These are phyloP conservation scores for Clusia tigrina DNA, from an alignment of 2,888 invertebrate genomes.

Conservation along the genomic window DNA sequence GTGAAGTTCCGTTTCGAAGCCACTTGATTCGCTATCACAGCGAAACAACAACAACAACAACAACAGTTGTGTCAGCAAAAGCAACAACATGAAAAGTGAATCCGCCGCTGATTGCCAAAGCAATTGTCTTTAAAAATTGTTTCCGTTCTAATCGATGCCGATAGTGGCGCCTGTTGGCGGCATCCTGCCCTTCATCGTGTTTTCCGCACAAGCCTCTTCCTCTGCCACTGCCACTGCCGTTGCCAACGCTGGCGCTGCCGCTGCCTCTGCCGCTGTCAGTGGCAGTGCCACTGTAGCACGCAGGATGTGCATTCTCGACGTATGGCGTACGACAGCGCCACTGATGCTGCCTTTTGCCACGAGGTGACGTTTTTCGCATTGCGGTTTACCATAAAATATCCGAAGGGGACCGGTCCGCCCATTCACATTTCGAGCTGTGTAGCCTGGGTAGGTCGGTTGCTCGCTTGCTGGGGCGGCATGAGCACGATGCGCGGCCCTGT, in stretches of 20 bases:
- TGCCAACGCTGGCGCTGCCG: background rate
- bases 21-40: slow-evolving; percentile 8
- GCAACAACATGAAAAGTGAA: slow-evolving; percentile 8
- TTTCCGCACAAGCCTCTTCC: slow-evolving; percentile 2
- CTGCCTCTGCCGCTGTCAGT: background rate
- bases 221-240: background rate
- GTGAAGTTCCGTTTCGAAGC: slow-evolving; percentile 1
- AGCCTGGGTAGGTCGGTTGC: too few species aligned
- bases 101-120: slow-evolving; percentile 27
- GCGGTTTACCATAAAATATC: slow-evolving; percentile 63
- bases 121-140: slow-evolving; percentile 33
- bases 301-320: background rate
- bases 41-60: background rate
- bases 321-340: slow-evolving; percentile 31
- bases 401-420: slow-evolving; percentile 19
- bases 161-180: slow-evolving; percentile 12
- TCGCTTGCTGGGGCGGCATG: too few species aligned
- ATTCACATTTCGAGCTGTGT: slow-evolving; percentile 22
- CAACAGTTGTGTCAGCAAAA: slow-evolving; percentile 12
- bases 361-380: slow-evolving; percentile 64
- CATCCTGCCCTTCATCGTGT: slow-evolving; percentile 13
- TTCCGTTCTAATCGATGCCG: slow-evolving; percentile 26
- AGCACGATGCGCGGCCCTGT: slow-evolving; percentile 10
- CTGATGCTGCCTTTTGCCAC: slow-evolving; percentile 48
- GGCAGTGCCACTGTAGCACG: background rate